Conservation (phyloP, 2,113 vertebrate genomes). For the Vidua chalybeata region DNA sequence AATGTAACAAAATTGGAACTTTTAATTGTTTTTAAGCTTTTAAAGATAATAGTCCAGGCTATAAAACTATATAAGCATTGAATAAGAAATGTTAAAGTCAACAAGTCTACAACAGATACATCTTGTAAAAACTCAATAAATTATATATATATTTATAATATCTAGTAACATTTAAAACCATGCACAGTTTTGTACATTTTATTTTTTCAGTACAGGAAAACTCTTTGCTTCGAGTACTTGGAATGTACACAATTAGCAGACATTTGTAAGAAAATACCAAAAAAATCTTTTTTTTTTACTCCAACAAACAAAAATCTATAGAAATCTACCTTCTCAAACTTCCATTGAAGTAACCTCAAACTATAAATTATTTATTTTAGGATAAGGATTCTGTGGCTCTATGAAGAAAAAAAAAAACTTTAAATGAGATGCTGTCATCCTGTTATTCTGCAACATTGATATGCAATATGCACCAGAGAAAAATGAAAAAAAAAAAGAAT, state of each 20-base stretch:
- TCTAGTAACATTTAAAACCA: conserved; percentile 74
- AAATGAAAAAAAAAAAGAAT: conserved; percentile 29
- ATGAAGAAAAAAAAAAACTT: conserved; percentile 11
- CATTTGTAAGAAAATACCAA: conserved; percentile 77
- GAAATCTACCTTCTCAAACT: conserved; percentile 73
- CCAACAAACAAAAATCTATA: conserved; percentile 70
- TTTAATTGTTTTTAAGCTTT: conserved; percentile 62
- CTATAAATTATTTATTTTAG: conserved; percentile 69
- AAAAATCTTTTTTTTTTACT: conserved; percentile 63
- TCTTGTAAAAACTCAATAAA: conserved; percentile 84
- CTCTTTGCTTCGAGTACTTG: conserved; percentile 48
- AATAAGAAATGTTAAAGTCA: conserved; percentile 82
- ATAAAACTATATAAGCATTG: conserved; percentile 77
- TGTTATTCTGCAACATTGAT: conserved; percentile 18
- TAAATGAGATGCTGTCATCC: conserved; percentile 48
- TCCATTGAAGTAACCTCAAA: conserved; percentile 55
- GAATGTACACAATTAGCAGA: conserved; percentile 76
- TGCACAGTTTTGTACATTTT: conserved; percentile 68
- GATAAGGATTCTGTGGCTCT: conserved; percentile 59
- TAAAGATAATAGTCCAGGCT: conserved; percentile 75
- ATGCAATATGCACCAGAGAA: conserved; percentile 31
- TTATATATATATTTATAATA: conserved; percentile 82
- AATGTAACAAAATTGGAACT: conserved; percentile 67
- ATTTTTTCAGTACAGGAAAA: conserved; percentile 58
- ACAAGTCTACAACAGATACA: conserved; percentile 78